Percentiles rank a stretch among this genome's conserved stretches.
Evolutionary conservation across 2,113 vertebrate genomes (phyloP).

Genomic region (Chionis minor): DNA sequence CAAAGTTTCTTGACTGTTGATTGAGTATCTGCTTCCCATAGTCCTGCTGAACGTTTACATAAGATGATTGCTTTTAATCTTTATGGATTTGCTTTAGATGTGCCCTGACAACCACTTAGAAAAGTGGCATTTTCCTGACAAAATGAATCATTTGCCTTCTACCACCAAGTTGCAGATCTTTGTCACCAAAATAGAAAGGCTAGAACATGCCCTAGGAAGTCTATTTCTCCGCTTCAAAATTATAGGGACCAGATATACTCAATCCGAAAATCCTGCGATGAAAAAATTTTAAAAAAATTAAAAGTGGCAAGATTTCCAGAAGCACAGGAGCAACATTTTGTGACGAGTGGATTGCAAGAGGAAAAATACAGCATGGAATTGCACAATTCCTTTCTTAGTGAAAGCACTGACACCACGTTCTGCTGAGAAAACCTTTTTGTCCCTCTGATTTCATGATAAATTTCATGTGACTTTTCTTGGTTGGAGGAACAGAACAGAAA

Average conservation of each 20-base stretch:
- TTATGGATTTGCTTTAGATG: constrained; percentile 14
- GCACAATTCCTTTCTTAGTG: neutral
- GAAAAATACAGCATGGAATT: neutral
- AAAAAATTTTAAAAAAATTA: neutral
- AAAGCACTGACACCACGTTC: neutral
- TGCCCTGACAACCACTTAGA: neutral
- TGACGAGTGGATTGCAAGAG: neutral
- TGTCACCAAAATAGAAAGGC: constrained; percentile 23
- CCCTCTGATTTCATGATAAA: neutral
- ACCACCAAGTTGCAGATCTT: constrained; percentile 20
- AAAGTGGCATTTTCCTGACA: constrained; percentile 42
- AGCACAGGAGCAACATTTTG: neutral
- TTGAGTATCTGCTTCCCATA: neutral
- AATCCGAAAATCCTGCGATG: neutral
- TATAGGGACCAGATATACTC: neutral
- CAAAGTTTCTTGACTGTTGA: neutral
- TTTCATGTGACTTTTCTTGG: neutral
- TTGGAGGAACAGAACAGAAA: neutral
- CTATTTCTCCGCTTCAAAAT: neutral
- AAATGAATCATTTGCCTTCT: constrained; percentile 48
- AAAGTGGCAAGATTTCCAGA: neutral
- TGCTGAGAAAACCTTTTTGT: constrained; percentile 15
- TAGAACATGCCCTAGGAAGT: constrained; percentile 38
- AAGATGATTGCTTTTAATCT: neutral
- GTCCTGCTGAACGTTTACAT: neutral